Conservation (phyloP, 2,113 vertebrate species). For the Amphilophus citrinellus region DNA sequence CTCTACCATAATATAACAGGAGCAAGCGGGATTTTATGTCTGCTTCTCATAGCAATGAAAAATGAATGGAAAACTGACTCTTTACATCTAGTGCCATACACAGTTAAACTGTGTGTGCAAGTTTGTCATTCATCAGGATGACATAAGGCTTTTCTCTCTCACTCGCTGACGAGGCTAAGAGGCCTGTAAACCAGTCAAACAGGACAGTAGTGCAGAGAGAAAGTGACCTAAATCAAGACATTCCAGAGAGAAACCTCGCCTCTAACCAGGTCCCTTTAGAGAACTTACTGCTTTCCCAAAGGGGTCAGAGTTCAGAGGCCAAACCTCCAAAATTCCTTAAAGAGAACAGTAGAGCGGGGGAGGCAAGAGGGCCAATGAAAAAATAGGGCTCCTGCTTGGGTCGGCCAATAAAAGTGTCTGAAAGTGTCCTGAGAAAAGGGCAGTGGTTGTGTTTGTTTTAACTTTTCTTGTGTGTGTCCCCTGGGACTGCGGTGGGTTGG, state of each 20-base stretch:
- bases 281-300: slow-evolving; percentile 43
- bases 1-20: neutral
- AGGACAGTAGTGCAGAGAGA: slow-evolving; percentile 13
- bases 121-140: neutral
- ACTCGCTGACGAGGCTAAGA: neutral
- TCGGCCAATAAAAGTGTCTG: slow-evolving; percentile 58
- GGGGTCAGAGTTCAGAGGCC: slow-evolving; percentile 70
- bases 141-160: neutral
- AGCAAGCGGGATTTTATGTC: neutral
- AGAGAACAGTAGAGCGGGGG: slow-evolving; percentile 40
- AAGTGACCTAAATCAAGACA: slow-evolving; percentile 50
- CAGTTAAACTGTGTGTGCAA: neutral
- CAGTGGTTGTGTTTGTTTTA: slow-evolving; percentile 64
- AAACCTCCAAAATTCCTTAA: slow-evolving; percentile 48
- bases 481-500: slow-evolving; percentile 40
- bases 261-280: slow-evolving; percentile 26
- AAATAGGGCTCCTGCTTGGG: neutral
- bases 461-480: slow-evolving; percentile 55
- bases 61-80: neutral
- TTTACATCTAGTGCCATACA: neutral
- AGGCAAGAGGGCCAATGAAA: neutral
- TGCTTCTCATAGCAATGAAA: neutral
- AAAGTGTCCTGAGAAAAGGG: slow-evolving; percentile 64
- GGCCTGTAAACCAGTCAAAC: neutral
- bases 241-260: slow-evolving; percentile 33